Conservation (phyloP, 2,888 invertebrate species). For the Eristalinus aeneus region DNA sequence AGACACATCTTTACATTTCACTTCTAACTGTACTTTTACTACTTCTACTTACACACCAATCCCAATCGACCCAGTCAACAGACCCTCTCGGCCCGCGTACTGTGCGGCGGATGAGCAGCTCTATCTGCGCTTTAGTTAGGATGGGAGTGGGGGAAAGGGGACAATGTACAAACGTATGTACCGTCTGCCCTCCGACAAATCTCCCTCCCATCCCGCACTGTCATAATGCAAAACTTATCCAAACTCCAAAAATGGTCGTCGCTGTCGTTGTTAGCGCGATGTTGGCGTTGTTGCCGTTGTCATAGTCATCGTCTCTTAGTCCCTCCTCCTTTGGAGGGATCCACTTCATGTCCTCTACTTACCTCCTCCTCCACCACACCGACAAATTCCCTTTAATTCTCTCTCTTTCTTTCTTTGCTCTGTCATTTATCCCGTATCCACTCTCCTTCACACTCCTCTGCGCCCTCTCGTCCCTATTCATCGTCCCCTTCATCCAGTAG, state of each 20-base stretch:
- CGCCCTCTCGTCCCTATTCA: not conserved
- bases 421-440: slow-evolving; percentile 11
- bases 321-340: slow-evolving; percentile 29
- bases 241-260: slow-evolving; percentile 56
- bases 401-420: not conserved
- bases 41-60: slow-evolving; percentile 19
- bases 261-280: slow-evolving; percentile 12
- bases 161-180: slow-evolving; percentile 11
- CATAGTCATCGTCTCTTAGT: slow-evolving; percentile 24
- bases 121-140: not conserved
- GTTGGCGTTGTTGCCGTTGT: slow-evolving; percentile 2
- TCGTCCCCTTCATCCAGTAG: slow-evolving; percentile 1
- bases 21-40: slow-evolving; percentile 68
- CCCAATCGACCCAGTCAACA: slow-evolving; percentile 16
- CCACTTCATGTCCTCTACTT: slow-evolving; percentile 4
- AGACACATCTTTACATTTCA: slow-evolving; percentile 71
- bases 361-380: not conserved
- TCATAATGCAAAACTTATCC: slow-evolving; percentile 71
- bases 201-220: not conserved
- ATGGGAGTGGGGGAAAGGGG: not conserved
- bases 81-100: not conserved
- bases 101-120: slow-evolving; percentile 21
- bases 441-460: not conserved
- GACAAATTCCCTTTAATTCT: slow-evolving; percentile 38
- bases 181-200: not conserved